These are phyloP conservation scores for Bubo scandiacus DNA, from an alignment of 2,113 vertebrate species.

Conservation along the genomic window DNA sequence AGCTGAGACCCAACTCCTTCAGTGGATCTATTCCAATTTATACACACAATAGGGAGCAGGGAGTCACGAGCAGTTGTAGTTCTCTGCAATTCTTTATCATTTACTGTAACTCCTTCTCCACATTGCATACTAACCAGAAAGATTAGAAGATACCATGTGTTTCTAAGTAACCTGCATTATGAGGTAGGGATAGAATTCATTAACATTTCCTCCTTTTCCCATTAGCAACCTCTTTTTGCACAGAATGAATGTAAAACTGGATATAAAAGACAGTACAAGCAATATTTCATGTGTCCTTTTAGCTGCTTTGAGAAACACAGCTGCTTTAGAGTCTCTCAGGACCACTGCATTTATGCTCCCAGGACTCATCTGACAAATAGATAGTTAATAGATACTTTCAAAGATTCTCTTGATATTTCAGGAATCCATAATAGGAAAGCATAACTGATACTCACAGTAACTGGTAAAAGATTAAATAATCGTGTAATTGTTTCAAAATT, in stretches of 20 bases:
- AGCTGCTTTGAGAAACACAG: constrained; percentile 14
- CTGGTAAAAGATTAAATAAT: not conserved
- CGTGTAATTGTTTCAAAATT: not conserved
- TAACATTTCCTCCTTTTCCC: constrained; percentile 34
- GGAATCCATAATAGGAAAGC: not conserved
- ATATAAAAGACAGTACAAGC: constrained; percentile 6
- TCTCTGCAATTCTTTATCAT: not conserved
- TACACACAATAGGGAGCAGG: not conserved
- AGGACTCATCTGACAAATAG: not conserved
- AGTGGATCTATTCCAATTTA: not conserved
- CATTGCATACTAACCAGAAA: not conserved
- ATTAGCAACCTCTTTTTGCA: constrained; percentile 29
- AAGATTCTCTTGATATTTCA: constrained; percentile 14
- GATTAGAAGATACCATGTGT: constrained; percentile 14
- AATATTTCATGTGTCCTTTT: constrained; percentile 9
- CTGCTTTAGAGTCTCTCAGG: not conserved
- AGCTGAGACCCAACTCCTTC: not conserved
- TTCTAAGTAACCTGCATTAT: not conserved
- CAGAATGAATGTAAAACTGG: constrained; percentile 6
- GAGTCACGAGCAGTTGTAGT: not conserved
- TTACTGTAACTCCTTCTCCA: not conserved
- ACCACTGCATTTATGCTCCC: not conserved
- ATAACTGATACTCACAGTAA: not conserved
- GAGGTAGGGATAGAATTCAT: not conserved
- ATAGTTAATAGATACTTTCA: constrained; percentile 11